Evolutionary conservation across 2,113 vertebrate species (phyloP).

Genomic region (Pluvialis apricaria): DNA sequence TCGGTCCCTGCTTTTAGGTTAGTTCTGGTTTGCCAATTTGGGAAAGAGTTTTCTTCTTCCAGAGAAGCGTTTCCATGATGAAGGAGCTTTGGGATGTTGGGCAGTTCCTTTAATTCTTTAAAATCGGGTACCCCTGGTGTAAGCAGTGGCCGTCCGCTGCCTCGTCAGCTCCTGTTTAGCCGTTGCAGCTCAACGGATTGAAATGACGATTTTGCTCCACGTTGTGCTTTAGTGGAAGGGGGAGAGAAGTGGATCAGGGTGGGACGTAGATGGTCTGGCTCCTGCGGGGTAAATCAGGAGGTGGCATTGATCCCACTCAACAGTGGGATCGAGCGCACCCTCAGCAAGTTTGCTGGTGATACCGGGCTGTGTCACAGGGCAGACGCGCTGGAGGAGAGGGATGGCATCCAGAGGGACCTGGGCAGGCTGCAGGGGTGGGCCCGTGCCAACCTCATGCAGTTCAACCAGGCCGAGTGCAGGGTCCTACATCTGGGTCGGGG

Average conservation of each 20-base stretch:
- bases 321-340: too few species aligned
- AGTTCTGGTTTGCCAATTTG: not conserved
- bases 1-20: not conserved
- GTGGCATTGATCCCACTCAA: not conserved
- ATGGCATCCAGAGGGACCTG: too few species aligned
- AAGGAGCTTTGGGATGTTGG: not conserved
- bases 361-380: too few species aligned
- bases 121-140: accelerated
- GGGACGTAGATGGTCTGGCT: not conserved
- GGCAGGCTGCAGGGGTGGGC: too few species aligned
- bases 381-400: too few species aligned
- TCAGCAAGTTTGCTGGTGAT: too few species aligned
- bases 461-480: too few species aligned
- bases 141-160: accelerated
- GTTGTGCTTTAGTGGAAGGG: not conserved
- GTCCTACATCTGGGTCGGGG: too few species aligned
- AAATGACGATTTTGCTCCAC: not conserved
- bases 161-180: not conserved
- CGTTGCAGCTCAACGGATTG: accelerated
- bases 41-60: not conserved
- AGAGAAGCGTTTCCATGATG: accelerated
- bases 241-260: not conserved
- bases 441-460: too few species aligned
- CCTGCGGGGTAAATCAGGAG: not conserved
- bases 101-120: not conserved